Evolutionary conservation across 2,888 invertebrate species (phyloP).

Genomic region (Polydrusus pterygomalis): DNA sequence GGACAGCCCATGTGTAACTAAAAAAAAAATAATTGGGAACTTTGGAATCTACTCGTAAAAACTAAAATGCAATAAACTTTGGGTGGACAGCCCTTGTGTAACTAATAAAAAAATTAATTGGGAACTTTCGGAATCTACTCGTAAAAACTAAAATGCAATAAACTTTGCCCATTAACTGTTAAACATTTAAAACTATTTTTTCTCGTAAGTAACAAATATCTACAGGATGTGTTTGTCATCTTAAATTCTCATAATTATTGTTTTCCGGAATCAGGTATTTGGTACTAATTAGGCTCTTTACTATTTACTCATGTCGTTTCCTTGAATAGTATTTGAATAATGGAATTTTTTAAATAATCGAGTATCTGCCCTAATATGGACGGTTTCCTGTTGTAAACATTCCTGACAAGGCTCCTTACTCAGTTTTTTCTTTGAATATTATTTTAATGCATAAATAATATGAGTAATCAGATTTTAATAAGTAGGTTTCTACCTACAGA

Average conservation of each 20-base stretch:
- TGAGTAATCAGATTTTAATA: too few species aligned
- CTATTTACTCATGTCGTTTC: conserved; percentile 11
- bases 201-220: background rate
- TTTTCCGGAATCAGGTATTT: conserved; percentile 5
- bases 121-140: too few species aligned
- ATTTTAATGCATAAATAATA: too few species aligned
- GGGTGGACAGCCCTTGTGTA: too few species aligned
- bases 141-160: background rate
- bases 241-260: conserved; percentile 1
- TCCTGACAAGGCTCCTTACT: background rate
- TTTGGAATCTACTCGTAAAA: too few species aligned
- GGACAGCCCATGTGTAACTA: too few species aligned
- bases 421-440: background rate
- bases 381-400: background rate
- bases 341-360: background rate
- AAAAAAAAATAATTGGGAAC: too few species aligned
- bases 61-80: background rate
- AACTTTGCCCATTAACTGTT: background rate
- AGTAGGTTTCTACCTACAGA: too few species aligned
- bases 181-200: background rate
- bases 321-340: conserved; percentile 17
- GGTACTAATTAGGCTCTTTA: background rate
- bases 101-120: too few species aligned
- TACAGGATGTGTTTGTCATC: conserved; percentile 24
- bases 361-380: background rate